Percentiles rank a stretch among this genome's conserved stretches.
These are phyloP conservation scores for Macrobrachium nipponense DNA, from an alignment of 1,140 invertebrate species.

Conservation along the genomic window DNA sequence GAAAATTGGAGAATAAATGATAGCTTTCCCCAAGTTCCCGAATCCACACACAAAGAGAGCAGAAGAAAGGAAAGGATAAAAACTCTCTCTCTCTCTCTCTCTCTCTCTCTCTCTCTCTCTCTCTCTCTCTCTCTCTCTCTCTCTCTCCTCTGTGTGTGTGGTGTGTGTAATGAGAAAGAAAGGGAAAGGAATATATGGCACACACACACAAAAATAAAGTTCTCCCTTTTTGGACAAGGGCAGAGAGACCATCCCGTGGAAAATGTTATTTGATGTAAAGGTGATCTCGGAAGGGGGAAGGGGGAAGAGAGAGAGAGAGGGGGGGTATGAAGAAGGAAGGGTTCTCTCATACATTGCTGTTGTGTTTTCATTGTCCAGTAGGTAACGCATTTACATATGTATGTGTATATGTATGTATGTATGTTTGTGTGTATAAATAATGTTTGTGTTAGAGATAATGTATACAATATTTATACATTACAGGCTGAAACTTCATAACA, in stretches of 20 bases:
- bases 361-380: too few relatives aligned
- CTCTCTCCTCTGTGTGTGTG: background rate
- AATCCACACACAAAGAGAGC: background rate
- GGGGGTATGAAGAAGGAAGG: background rate
- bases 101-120: constrained; percentile 1
- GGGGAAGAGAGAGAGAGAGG: constrained; percentile 28
- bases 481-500: background rate
- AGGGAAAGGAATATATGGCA: background rate
- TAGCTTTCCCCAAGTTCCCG: background rate
- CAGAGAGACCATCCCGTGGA: too few relatives aligned
- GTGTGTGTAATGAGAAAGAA: background rate
- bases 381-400: background rate
- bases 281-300: background rate
- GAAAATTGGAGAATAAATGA: background rate
- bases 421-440: background rate
- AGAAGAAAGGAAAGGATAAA: background rate
- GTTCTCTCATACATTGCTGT: too few relatives aligned
- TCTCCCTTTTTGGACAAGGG: too few relatives aligned
- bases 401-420: constrained; percentile 5
- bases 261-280: background rate
- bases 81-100: background rate
- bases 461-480: background rate
- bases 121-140: background rate
- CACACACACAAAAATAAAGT: background rate
- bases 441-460: constrained; percentile 4